A percentile compares a stretch with the other conserved stretches of the same genome.
These are phyloP conservation scores for Gallinago stenura DNA, from an alignment of 2,797 vertebrate genomes.

Conservation along the genomic window DNA sequence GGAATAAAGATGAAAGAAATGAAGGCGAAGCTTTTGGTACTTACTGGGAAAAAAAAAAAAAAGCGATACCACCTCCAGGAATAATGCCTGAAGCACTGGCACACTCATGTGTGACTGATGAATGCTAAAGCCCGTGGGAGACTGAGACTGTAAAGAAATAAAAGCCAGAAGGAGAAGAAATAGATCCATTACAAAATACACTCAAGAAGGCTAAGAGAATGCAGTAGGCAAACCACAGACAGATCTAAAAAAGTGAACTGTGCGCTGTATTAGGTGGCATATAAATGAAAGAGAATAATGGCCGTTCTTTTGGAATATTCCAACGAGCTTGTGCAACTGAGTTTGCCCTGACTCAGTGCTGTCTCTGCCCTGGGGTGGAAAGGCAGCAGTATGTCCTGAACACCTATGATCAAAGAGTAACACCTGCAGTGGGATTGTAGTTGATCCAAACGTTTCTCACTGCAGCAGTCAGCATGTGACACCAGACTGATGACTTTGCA, in stretches of 20 bases:
- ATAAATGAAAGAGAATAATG: neutral
- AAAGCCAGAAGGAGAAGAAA: neutral
- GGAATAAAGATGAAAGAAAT: constrained; percentile 21
- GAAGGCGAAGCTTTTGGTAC: constrained; percentile 6
- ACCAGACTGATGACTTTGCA: neutral
- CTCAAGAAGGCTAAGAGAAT: neutral
- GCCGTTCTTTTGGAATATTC: neutral
- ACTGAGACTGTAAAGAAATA: neutral
- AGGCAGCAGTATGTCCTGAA: neutral
- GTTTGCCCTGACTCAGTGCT: neutral
- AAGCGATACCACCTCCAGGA: constrained; percentile 27
- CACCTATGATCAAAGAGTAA: neutral
- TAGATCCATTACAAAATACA: neutral
- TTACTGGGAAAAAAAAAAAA: neutral
- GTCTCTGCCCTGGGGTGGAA: neutral
- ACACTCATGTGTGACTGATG: neutral
- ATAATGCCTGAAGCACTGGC: constrained; percentile 40
- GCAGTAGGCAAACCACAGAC: neutral
- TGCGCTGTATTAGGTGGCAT: neutral
- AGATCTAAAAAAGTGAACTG: neutral
- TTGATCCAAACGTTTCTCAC: neutral
- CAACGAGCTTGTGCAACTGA: neutral
- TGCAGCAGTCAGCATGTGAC: neutral
- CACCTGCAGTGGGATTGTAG: neutral
- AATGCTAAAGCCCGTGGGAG: neutral